These are phyloP conservation scores for Drosophila fuyamai DNA, from an alignment of 1,140 invertebrate genomes.

Conservation along the genomic window DNA sequence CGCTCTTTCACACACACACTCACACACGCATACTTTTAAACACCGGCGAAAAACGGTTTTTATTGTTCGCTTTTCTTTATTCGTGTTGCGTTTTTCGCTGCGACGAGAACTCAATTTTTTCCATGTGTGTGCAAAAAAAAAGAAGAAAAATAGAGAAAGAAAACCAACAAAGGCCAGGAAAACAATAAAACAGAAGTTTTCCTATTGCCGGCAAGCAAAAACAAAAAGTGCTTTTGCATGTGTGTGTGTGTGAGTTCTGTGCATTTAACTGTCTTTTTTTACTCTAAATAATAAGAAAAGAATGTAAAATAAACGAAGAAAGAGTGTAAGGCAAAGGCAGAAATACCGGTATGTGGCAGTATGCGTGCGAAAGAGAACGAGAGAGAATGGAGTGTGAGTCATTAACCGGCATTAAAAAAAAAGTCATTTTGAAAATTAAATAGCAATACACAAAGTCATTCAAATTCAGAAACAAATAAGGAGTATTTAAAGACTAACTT, in stretches of 20 bases:
- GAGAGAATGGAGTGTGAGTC: constrained; percentile 61
- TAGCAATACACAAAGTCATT: constrained; percentile 3
- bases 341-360: constrained; percentile 68
- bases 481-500: background rate
- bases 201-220: constrained; percentile 16
- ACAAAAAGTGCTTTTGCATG: constrained; percentile 21
- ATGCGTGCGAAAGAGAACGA: constrained; percentile 10
- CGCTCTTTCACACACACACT: constrained; percentile 15
- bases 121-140: constrained; percentile 28
- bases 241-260: constrained; percentile 44
- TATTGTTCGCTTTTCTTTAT: constrained; percentile 38
- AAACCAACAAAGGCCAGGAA: background rate
- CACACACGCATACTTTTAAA: constrained; percentile 26
- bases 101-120: constrained; percentile 38
- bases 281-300: constrained; percentile 4
- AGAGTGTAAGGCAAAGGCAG: constrained; percentile 54
- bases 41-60: constrained; percentile 42
- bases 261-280: constrained; percentile 17
- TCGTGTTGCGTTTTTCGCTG: constrained; percentile 41
- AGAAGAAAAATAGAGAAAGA: background rate
- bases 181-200: constrained; percentile 20
- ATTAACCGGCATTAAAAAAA: constrained; percentile 71
- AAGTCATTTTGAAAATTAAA: constrained; percentile 12
- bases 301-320: constrained; percentile 23
- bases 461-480: constrained; percentile 1